phyloP scores from a whole-genome alignment of 2,113 vertebrate species.

The Chaetops frenatus region DNA sequence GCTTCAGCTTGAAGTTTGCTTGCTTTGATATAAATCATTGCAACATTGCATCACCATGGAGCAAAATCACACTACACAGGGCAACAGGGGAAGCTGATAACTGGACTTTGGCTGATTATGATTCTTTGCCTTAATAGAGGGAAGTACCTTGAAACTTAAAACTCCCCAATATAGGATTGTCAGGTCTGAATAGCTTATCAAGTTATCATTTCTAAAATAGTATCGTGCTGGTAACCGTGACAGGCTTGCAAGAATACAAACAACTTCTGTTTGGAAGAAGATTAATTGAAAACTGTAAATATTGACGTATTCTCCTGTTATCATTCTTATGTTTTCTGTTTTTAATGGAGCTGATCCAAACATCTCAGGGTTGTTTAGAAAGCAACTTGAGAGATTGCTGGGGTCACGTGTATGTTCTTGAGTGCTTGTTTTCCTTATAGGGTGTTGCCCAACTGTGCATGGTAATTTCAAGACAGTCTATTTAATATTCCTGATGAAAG shows the following conservation, averaged over 20 bases:
- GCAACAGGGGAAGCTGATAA: not conserved
- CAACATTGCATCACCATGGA: not conserved
- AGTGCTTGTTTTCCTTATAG: slow-evolving; percentile 17
- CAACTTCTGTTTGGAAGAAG: not conserved
- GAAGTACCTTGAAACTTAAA: not conserved
- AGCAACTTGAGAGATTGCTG: not conserved
- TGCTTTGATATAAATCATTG: slow-evolving; percentile 51
- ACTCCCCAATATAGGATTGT: not conserved
- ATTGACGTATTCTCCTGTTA: not conserved
- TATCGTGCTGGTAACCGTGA: not conserved
- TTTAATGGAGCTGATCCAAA: not conserved
- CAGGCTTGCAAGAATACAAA: not conserved
- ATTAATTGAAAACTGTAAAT: not conserved
- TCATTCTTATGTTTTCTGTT: not conserved
- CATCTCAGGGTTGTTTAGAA: not conserved
- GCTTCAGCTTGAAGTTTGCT: slow-evolving; percentile 42
- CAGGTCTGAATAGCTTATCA: not conserved
- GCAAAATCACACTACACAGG: not conserved
- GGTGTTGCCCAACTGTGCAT: not conserved
- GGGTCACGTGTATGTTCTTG: not conserved
- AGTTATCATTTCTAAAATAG: not conserved
- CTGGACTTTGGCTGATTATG: not conserved
- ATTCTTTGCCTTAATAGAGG: not conserved
- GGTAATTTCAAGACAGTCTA: not conserved
- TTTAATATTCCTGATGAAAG: slow-evolving; percentile 50